Percentiles rank a stretch among this genome's conserved stretches.
Evolutionary conservation across 2,797 vertebrate species (phyloP).

Genomic region (Phataginus tricuspis): DNA sequence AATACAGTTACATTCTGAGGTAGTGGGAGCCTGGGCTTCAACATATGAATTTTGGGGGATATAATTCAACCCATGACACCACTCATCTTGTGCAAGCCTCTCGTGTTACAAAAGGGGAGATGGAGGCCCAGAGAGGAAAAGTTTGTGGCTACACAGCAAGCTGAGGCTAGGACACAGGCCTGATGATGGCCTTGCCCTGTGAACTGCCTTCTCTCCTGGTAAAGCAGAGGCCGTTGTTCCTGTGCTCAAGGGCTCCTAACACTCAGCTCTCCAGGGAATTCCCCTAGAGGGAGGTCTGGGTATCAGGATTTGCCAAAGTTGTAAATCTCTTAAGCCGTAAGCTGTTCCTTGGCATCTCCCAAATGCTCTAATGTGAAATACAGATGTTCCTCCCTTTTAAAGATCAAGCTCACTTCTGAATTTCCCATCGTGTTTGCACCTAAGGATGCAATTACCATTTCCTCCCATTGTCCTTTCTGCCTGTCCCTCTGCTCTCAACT

Average conservation of each 20-base stretch:
- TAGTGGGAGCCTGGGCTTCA: too few relatives aligned
- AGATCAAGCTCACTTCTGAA: conserved; percentile 64
- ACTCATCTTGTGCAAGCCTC: background rate
- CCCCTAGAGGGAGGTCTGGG: conserved; percentile 49
- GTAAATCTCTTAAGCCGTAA: conserved; percentile 77
- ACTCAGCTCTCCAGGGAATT: conserved; percentile 7
- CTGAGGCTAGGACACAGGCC: background rate
- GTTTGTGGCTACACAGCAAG: accelerated
- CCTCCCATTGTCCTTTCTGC: conserved; percentile 86
- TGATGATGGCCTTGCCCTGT: accelerated
- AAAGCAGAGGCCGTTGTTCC: background rate
- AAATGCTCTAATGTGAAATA: conserved; percentile 76
- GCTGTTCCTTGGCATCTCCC: conserved; percentile 64
- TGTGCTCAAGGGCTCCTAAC: background rate
- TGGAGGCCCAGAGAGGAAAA: background rate
- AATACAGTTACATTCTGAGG: background rate
- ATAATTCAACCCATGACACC: background rate
- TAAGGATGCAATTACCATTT: conserved; percentile 87
- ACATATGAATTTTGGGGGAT: background rate
- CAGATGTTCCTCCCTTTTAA: conserved; percentile 84
- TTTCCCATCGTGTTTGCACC: conserved; percentile 86
- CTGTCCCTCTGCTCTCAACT: conserved; percentile 82
- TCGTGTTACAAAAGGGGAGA: background rate
- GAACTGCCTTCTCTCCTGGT: background rate
- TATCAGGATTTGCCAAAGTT: conserved; percentile 62